A percentile compares a stretch with the other conserved stretches of the same genome.
These are phyloP conservation scores for Bhutanitis thaidina DNA, from an alignment of 2,888 invertebrate genomes.

Conservation along the genomic window DNA sequence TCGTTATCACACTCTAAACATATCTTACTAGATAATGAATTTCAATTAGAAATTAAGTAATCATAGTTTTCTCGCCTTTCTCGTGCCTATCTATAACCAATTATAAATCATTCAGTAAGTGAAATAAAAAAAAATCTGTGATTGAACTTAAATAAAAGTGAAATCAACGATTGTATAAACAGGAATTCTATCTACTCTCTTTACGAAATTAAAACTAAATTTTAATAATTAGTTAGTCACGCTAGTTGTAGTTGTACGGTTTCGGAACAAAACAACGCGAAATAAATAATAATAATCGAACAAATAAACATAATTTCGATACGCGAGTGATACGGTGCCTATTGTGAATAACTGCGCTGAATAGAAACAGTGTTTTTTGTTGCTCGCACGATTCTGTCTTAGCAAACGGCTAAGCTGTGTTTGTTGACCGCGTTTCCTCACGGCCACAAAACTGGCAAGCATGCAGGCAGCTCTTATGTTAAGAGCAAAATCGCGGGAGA, in stretches of 20 bases:
- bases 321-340: constrained; percentile 25
- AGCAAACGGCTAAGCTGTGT: constrained; percentile 40
- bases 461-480: constrained; percentile 97
- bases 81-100: constrained; percentile 70
- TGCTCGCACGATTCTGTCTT: constrained; percentile 10
- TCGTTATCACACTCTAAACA: constrained; percentile 64
- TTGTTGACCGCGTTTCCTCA: constrained; percentile 43
- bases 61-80: constrained; percentile 67
- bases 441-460: constrained; percentile 82
- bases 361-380: constrained; percentile 20
- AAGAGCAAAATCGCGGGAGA: constrained; percentile 93
- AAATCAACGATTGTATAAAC: constrained; percentile 57
- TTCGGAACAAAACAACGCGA: constrained; percentile 27
- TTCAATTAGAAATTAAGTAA: constrained; percentile 52
- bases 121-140: constrained; percentile 57
- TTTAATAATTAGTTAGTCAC: constrained; percentile 34
- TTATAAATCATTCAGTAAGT: constrained; percentile 48
- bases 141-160: constrained; percentile 57
- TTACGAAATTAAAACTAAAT: constrained; percentile 20
- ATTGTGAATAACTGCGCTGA: constrained; percentile 21
- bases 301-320: no score
- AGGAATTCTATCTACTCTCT: constrained; percentile 22
- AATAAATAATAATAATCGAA: no score
- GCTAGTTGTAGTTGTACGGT: constrained; percentile 44
- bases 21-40: constrained; percentile 56